Percentiles rank a stretch among this genome's conserved stretches.
Evolutionary conservation across 2,113 vertebrate genomes (phyloP).

Genomic region (Gobiocypris rarus): DNA sequence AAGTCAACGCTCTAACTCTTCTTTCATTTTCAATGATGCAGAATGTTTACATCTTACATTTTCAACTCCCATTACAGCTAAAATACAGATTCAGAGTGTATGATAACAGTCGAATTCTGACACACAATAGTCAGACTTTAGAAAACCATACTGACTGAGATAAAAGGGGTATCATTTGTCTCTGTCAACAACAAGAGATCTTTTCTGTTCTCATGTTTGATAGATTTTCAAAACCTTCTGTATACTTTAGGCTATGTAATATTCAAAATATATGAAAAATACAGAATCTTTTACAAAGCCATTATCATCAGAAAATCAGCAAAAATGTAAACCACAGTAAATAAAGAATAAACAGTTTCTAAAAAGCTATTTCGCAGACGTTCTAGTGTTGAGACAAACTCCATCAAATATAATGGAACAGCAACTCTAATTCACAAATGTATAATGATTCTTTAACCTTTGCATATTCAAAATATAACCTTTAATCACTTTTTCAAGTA

Average conservation of each 20-base stretch:
- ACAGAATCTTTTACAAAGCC: not conserved
- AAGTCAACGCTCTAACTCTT: slow-evolving; percentile 4
- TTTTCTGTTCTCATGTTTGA: not conserved
- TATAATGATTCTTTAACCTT: no score
- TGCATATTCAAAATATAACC: no score
- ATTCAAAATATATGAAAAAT: not conserved
- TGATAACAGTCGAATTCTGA: not conserved
- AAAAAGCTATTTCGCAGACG: no score
- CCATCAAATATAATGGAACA: not conserved
- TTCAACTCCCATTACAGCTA: not conserved
- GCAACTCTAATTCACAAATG: not conserved
- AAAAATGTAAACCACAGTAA: not conserved
- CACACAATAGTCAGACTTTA: no score
- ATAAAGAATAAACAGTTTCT: not conserved
- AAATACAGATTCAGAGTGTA: not conserved
- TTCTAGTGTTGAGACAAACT: not conserved
- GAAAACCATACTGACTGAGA: not conserved
- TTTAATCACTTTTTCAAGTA: no score
- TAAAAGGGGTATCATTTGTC: not conserved
- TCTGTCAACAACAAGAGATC: not conserved
- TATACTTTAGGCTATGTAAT: not conserved
- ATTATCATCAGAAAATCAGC: not conserved
- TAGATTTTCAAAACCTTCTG: not conserved
- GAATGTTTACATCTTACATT: not conserved
- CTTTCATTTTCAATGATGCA: not conserved